Evolutionary conservation across 1,140 invertebrate species (phyloP), one percentile per base, ranked within the genome.

Genomic region (Brachionus rubens): DNA sequence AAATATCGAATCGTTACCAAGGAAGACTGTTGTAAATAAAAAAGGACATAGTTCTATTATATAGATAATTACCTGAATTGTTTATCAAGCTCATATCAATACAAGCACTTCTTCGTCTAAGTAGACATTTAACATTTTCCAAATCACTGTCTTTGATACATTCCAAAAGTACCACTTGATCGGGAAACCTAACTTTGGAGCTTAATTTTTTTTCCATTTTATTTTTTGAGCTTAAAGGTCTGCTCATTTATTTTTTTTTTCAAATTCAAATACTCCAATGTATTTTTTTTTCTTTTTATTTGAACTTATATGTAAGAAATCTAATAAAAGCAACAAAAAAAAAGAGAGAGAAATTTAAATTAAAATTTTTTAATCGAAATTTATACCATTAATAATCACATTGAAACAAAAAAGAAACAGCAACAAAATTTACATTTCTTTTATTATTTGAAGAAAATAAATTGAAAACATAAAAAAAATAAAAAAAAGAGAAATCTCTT

Each of bases 121-220:
- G 77, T 82, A 85, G 82, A 19, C 76, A 52, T 54, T 81, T 77
- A n/a, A 82, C 76, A 6, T 81, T 82, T 36, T 79, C 70, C 19
- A 83, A 77, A 70, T 85, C 83, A 77, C 83, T 83, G 67, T 83
- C 83, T 56, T 83, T 83, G 10, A 85, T 82, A 78, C 81, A 81
- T 75, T 85, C 83, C 65, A 83, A 76, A 76, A 85, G 83, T 12
- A 85, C 82, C 9, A 85, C 75, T 54, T 85, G 82, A 72, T 85
- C 82, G 2, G 83, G 79, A 76, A 85, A 85, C 26, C 81, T 77
- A 14, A 83, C 82, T 41, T 79, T 77, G 26, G 54, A 36, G 10
- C 33, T 3, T 7, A 59, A 26, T 72, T 72, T 33, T 40, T 72
- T 50, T 50, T 72, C 46, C 3, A 36, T 26, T 50, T 41, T 48